phyloP scores from a whole-genome alignment of 37 sponge, comb jelly and placozoan species.

The Amphimedon queenslandica region DNA sequence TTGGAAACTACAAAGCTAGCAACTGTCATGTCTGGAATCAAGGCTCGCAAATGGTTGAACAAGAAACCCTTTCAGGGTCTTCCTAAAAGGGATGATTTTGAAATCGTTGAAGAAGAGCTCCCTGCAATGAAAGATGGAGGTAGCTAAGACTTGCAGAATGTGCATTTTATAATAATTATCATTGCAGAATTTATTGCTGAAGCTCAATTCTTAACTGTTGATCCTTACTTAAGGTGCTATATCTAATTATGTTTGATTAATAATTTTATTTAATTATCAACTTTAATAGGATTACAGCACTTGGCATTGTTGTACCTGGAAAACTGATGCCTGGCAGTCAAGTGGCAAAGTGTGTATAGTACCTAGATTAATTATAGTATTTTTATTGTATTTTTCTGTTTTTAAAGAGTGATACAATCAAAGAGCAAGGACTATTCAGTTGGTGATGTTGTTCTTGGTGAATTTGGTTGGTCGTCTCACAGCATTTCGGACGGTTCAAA shows the following conservation, averaged over 20 bases:
- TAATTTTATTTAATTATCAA: too few species aligned
- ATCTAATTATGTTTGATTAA: neutral
- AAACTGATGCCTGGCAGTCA: slow-evolving; percentile 72
- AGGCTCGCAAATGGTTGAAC: too few species aligned
- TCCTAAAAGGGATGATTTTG: slow-evolving; percentile 64
- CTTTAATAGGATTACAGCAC: too few species aligned
- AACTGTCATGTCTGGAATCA: too few species aligned
- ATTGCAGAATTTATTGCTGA: slow-evolving; percentile 64
- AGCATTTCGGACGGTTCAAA: slow-evolving; percentile 16
- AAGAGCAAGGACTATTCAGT: slow-evolving; percentile 54
- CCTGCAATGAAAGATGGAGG: slow-evolving; percentile 83
- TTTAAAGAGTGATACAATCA: slow-evolving; percentile 66
- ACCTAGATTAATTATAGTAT: neutral
- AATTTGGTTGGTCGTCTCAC: slow-evolving; percentile 71
- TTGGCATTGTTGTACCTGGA: slow-evolving; percentile 33
- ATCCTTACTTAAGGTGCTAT: slow-evolving; percentile 89
- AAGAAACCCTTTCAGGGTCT: slow-evolving; percentile 56
- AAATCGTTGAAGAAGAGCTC: slow-evolving; percentile 72
- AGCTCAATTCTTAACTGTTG: slow-evolving; percentile 71
- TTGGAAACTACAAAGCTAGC: too few species aligned
- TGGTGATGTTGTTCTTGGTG: slow-evolving; percentile 59
- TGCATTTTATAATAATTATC: too few species aligned
- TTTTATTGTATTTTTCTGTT: too few species aligned
- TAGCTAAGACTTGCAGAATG: too few species aligned
- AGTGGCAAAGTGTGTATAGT: slow-evolving; percentile 78